Evolutionary conservation across 2,797 vertebrate genomes (phyloP).

Genomic region (Cossypha heuglini): DNA sequence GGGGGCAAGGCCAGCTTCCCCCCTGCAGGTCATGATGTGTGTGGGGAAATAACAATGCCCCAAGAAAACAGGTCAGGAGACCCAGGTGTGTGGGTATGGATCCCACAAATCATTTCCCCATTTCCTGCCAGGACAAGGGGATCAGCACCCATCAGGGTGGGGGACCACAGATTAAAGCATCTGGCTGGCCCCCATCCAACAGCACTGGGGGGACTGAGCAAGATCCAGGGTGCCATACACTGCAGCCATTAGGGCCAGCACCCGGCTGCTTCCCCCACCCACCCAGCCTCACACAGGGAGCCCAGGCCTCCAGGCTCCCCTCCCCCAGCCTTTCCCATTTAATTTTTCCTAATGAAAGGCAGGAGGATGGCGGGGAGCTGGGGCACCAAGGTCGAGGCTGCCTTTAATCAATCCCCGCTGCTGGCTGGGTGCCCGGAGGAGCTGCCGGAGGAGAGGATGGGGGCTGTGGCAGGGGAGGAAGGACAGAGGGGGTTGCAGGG

Average conservation of each 20-base stretch:
- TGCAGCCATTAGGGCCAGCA: background rate
- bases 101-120: background rate
- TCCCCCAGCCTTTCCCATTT: slow-evolving; percentile 54
- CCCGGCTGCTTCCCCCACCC: background rate
- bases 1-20: background rate
- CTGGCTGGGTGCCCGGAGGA: slow-evolving; percentile 38
- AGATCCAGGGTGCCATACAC: background rate
- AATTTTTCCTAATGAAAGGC: slow-evolving; percentile 69
- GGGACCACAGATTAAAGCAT: background rate
- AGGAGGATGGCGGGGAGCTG: slow-evolving; percentile 43
- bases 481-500: background rate
- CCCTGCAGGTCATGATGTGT: background rate
- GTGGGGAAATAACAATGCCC: background rate
- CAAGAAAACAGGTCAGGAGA: background rate
- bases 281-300: background rate
- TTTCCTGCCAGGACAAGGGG: background rate
- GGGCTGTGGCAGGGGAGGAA: background rate
- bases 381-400: slow-evolving; percentile 63
- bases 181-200: background rate
- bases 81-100: background rate
- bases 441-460: background rate
- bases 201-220: background rate
- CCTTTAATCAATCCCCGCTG: slow-evolving; percentile 58
- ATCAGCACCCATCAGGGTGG: background rate
- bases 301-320: background rate